phyloP scores from a whole-genome alignment of 2,797 vertebrate genomes.

The Tokudaia muenninki region DNA sequence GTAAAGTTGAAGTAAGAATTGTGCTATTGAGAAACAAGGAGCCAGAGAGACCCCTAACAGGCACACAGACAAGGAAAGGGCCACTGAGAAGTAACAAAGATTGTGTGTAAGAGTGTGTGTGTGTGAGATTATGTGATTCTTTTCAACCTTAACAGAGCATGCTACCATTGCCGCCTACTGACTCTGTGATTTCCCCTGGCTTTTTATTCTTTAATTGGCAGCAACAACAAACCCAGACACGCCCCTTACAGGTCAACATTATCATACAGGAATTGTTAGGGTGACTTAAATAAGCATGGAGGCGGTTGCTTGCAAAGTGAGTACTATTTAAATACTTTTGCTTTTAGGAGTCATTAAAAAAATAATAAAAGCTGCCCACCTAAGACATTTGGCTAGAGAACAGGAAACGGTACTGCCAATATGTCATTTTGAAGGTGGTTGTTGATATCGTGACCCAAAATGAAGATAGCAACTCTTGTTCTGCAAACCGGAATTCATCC shows the following conservation, averaged over 20 bases:
- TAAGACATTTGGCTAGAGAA: constrained; percentile 12
- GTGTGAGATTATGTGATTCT: not conserved
- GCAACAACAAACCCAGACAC: not conserved
- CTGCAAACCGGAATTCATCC: not conserved
- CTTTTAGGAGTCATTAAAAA: not conserved
- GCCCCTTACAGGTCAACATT: not conserved
- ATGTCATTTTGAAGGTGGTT: constrained; percentile 31
- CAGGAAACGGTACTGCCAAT: not conserved
- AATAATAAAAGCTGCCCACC: not conserved
- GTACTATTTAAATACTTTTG: constrained; percentile 22
- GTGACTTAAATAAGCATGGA: not conserved
- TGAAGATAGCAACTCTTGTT: not conserved
- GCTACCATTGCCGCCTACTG: not conserved
- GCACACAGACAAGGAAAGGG: not conserved
- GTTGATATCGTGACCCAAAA: not conserved
- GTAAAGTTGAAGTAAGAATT: constrained; percentile 32
- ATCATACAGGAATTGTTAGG: not conserved
- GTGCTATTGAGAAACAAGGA: not conserved
- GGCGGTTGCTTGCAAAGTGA: not conserved
- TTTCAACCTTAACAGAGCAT: not conserved
- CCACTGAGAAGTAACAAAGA: not conserved
- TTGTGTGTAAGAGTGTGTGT: not conserved
- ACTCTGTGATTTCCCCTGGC: not conserved
- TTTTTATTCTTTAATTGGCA: not conserved
- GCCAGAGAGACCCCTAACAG: not conserved